Conservation (phyloP, 2,888 invertebrate genomes). For the Holacanthella duospinosa region DNA sequence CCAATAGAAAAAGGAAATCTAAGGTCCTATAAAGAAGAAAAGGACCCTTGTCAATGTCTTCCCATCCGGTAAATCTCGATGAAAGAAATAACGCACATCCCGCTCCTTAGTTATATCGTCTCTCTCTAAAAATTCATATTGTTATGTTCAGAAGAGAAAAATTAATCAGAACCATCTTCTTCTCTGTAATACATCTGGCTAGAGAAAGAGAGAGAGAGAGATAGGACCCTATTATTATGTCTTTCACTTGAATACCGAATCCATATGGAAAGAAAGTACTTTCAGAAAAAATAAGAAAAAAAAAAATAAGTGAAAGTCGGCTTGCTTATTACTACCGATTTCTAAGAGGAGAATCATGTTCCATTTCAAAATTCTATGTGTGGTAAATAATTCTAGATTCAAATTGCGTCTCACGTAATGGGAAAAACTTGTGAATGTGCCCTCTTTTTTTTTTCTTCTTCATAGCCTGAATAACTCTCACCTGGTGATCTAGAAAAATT, state of each 20-base stretch:
- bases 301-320: background rate
- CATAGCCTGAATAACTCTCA: background rate
- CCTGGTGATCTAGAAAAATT: background rate
- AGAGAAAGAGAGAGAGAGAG: too few species aligned
- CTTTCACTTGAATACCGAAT: background rate
- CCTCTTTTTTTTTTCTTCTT: too few species aligned
- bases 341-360: background rate
- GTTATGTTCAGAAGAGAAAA: background rate
- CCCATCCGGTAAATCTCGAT: background rate
- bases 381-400: background rate
- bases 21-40: background rate
- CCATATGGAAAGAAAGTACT: too few species aligned
- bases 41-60: background rate
- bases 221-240: background rate
- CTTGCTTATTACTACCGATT: background rate
- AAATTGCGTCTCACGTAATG: background rate
- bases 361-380: background rate
- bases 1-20: too few species aligned
- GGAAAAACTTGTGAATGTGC: constrained; percentile 3
- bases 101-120: too few species aligned
- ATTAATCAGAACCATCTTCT: background rate
- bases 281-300: background rate
- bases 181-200: too few species aligned
- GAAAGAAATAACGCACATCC: background rate
- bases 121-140: background rate